Conservation (phyloP, 2,113 vertebrate species). For the Channa argus region DNA sequence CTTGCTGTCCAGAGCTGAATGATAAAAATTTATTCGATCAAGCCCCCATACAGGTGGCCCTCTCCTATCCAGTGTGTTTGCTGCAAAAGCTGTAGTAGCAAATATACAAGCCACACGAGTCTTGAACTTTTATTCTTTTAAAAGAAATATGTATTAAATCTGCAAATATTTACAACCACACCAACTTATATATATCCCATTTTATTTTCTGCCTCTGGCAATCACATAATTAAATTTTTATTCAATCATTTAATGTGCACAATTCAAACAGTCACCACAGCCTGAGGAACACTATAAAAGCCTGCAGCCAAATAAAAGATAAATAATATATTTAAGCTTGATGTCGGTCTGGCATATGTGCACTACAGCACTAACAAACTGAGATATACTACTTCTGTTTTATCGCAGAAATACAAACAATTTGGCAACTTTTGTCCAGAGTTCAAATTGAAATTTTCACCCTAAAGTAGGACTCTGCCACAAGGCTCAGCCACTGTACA, state of each 20-base stretch:
- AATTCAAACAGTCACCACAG: constrained; percentile 60
- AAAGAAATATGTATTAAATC: constrained; percentile 20
- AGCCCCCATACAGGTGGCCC: constrained; percentile 80
- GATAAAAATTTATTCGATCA: constrained; percentile 52
- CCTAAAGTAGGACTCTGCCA: constrained; percentile 11
- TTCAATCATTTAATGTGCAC: constrained; percentile 54
- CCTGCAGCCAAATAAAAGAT: constrained; percentile 63
- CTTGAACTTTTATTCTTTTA: constrained; percentile 35
- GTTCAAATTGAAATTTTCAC: constrained; percentile 29
- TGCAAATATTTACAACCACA: constrained; percentile 38
- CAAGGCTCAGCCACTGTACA: constrained; percentile 15
- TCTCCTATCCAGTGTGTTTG: constrained; percentile 75
- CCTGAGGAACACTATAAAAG: constrained; percentile 45
- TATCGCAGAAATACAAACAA: constrained; percentile 9
- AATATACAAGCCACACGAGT: constrained; percentile 56
- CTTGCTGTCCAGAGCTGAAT: constrained; percentile 42
- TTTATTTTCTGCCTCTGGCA: constrained; percentile 24
- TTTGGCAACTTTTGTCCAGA: constrained; percentile 20
- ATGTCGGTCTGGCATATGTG: constrained; percentile 38
- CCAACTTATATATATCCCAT: constrained; percentile 38
- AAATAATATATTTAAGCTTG: constrained; percentile 60
- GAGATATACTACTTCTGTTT: constrained; percentile 38
- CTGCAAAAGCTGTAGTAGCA: constrained; percentile 57
- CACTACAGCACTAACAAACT: constrained; percentile 39
- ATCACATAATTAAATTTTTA: constrained; percentile 34